These are phyloP conservation scores for Caenorhabditis sp. DNA, from an alignment of 2,888 invertebrate genomes.

Conservation along the genomic window DNA sequence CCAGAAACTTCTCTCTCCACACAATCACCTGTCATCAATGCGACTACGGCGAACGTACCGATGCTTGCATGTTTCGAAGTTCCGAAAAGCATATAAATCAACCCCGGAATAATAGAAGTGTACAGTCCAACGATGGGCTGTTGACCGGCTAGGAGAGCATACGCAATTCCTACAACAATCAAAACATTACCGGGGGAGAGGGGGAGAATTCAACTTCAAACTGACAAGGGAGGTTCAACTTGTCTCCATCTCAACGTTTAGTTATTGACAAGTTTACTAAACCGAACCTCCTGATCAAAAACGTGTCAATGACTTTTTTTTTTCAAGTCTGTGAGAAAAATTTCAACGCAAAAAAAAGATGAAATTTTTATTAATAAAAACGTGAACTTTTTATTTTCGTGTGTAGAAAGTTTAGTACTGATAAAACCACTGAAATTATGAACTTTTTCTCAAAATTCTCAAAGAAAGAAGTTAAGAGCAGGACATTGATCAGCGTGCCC, in stretches of 20 bases:
- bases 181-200: slow-evolving; percentile 79
- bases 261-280: no score
- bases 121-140: slow-evolving; percentile 76
- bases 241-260: no score
- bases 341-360: background rate
- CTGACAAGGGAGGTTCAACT: no score
- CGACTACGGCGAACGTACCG: slow-evolving; percentile 80
- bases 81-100: slow-evolving; percentile 85
- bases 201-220: background rate
- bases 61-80: slow-evolving; percentile 82
- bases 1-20: slow-evolving; percentile 32
- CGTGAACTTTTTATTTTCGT: no score
- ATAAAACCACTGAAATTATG: no score
- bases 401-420: no score
- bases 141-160: slow-evolving; percentile 73
- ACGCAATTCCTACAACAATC: slow-evolving; percentile 74
- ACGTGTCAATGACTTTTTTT: no score
- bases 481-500: no score
- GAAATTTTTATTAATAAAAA: background rate
- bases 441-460: no score
- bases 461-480: no score
- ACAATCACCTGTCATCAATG: slow-evolving; percentile 78
- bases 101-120: slow-evolving; percentile 89
- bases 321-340: no score
- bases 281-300: no score